These are phyloP conservation scores for Eulemur rufifrons DNA, from an alignment of 2,113 vertebrate genomes.

Conservation along the genomic window DNA sequence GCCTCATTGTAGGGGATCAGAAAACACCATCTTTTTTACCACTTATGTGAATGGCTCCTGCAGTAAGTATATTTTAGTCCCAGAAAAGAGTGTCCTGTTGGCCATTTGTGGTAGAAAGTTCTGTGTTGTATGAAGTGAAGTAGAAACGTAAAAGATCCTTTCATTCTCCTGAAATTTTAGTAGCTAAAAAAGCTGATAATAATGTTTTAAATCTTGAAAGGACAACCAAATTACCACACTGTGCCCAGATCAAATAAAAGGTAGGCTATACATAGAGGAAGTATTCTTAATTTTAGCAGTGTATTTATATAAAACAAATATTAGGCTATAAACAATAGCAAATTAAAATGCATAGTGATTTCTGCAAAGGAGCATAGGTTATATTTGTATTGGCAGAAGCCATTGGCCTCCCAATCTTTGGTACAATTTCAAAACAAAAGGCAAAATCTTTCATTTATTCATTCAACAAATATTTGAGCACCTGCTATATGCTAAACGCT, in stretches of 20 bases:
- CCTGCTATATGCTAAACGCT: not conserved
- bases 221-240: conserved; percentile 12
- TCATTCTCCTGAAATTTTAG: not conserved
- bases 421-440: not conserved
- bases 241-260: conserved; percentile 16
- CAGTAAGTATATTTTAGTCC: conserved; percentile 86
- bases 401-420: not conserved
- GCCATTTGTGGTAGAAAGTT: conserved; percentile 10
- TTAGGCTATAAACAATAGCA: not conserved
- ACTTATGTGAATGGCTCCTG: conserved; percentile 90
- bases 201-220: conserved; percentile 40
- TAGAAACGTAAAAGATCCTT: conserved; percentile 38
- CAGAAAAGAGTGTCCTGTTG: not conserved
- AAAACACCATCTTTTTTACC: conserved; percentile 89
- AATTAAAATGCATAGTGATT: not conserved
- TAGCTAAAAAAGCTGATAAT: conserved; percentile 36
- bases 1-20: conserved; percentile 85
- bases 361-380: not conserved
- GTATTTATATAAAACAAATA: not conserved
- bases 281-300: not conserved
- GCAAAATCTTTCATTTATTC: conserved; percentile 1
- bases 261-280: not conserved
- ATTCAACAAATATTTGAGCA: not conserved
- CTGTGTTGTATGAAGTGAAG: not conserved
- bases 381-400: not conserved